phyloP scores from a whole-genome alignment of 2,888 invertebrate species.

The Nebria brevicollis region DNA sequence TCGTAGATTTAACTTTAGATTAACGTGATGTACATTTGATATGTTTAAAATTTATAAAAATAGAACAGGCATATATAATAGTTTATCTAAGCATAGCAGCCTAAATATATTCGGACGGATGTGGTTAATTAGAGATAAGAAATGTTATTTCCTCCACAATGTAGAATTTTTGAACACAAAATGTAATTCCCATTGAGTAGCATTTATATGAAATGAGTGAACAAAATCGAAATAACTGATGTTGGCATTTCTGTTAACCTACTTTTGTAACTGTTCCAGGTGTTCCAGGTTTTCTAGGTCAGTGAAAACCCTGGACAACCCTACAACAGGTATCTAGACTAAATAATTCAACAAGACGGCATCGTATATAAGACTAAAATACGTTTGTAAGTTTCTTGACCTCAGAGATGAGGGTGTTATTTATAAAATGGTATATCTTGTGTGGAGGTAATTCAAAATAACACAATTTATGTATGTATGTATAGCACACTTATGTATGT shows the following conservation, averaged over 20 bases:
- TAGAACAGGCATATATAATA: not conserved
- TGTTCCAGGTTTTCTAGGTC: not conserved
- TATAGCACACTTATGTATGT: too few species aligned
- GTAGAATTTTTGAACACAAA: not conserved
- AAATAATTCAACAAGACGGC: not conserved
- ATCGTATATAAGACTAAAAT: not conserved
- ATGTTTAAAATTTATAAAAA: not conserved
- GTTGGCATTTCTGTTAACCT: not conserved
- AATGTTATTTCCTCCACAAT: not conserved
- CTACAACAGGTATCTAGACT: not conserved
- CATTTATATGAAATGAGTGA: not conserved
- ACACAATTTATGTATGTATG: not conserved
- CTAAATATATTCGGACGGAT: not conserved
- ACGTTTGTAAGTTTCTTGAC: constrained; percentile 31
- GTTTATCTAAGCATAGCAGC: not conserved
- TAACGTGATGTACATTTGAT: not conserved
- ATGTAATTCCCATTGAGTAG: not conserved
- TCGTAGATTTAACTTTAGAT: not conserved
- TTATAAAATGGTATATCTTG: constrained; percentile 30
- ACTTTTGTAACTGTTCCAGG: not conserved
- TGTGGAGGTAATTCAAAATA: constrained; percentile 19
- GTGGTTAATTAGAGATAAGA: not conserved
- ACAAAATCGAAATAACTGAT: not conserved
- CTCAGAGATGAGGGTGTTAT: constrained; percentile 37
- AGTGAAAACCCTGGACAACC: not conserved